A percentile compares a stretch with the other conserved stretches of the same genome.
Conservation (phyloP, 2,113 vertebrate species). For the Brachionichthys hirsutus region DNA sequence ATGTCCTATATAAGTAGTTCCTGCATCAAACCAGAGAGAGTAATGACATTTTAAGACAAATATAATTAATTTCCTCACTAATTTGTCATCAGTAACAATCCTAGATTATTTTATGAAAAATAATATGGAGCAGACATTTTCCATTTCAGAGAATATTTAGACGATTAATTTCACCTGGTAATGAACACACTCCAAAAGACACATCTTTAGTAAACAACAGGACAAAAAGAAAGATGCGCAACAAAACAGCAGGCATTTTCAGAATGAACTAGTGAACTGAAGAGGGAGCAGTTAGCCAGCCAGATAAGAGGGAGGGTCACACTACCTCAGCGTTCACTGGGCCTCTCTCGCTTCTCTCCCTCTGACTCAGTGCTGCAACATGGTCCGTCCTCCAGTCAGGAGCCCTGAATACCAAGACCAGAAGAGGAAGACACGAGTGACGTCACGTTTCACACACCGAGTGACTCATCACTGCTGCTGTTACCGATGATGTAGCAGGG, state of each 20-base stretch:
- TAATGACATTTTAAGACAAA: background rate
- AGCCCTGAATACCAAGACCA: slow-evolving; percentile 62
- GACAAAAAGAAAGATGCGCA: slow-evolving; percentile 23
- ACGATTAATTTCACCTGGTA: background rate
- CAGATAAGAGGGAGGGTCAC: slow-evolving; percentile 46
- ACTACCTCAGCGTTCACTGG: slow-evolving; percentile 62
- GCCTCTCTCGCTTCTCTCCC: slow-evolving; percentile 21
- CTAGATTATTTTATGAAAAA: background rate
- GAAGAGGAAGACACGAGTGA: slow-evolving; percentile 73
- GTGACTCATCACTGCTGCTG: slow-evolving; percentile 74
- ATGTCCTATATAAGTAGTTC: too few species aligned
- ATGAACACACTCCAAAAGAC: slow-evolving; percentile 1
- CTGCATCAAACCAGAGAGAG: background rate
- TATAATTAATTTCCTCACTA: background rate
- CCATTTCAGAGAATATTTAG: background rate
- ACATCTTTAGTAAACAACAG: background rate
- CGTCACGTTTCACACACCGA: slow-evolving; percentile 69
- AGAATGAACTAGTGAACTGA: slow-evolving; percentile 53
- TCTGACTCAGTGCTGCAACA: slow-evolving; percentile 70
- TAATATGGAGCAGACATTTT: too few species aligned
- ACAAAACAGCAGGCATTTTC: slow-evolving; percentile 35
- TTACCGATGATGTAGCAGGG: slow-evolving; percentile 42
- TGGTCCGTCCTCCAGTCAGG: slow-evolving; percentile 63
- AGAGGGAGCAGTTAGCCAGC: slow-evolving; percentile 41
- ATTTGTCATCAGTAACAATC: background rate